phyloP scores from a whole-genome alignment of 2,888 invertebrate species.

The Synanthedon andrenaeformis region DNA sequence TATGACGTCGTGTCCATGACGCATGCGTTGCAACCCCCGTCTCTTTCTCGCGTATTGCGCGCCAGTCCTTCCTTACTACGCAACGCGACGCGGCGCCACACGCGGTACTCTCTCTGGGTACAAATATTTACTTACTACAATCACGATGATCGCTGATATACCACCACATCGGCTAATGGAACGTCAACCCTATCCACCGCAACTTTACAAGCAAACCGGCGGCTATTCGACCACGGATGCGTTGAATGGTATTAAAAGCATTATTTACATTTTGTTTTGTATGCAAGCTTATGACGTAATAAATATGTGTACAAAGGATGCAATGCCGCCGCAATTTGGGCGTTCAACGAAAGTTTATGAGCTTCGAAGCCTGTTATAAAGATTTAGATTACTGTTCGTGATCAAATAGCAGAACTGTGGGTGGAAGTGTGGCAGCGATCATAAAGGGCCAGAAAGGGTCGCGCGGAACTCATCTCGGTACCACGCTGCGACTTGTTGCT shows the following conservation, averaged over 20 bases:
- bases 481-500: slow-evolving; percentile 52
- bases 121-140: slow-evolving; percentile 17
- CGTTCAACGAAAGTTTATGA: background rate
- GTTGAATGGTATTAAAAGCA: slow-evolving; percentile 31
- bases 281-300: slow-evolving; percentile 23
- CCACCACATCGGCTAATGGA: slow-evolving; percentile 32
- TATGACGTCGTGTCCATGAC: slow-evolving; percentile 51
- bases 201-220: slow-evolving; percentile 14
- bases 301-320: background rate
- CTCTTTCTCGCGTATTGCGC: slow-evolving; percentile 50
- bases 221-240: slow-evolving; percentile 18
- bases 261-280: slow-evolving; percentile 24
- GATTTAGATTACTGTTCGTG: background rate
- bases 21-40: slow-evolving; percentile 47
- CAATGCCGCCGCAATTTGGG: background rate
- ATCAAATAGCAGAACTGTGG: background rate
- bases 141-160: slow-evolving; percentile 52
- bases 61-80: slow-evolving; percentile 50
- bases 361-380: background rate
- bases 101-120: slow-evolving; percentile 25
- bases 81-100: slow-evolving; percentile 35
- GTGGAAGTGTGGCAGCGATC: slow-evolving; percentile 16
- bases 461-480: slow-evolving; percentile 19
- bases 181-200: slow-evolving; percentile 20
- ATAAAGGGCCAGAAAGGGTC: slow-evolving; percentile 37